A percentile compares a stretch with the other conserved stretches of the same genome.
These are phyloP conservation scores for Cephus sareptanus DNA, from an alignment of 2,888 invertebrate genomes.

Conservation along the genomic window DNA sequence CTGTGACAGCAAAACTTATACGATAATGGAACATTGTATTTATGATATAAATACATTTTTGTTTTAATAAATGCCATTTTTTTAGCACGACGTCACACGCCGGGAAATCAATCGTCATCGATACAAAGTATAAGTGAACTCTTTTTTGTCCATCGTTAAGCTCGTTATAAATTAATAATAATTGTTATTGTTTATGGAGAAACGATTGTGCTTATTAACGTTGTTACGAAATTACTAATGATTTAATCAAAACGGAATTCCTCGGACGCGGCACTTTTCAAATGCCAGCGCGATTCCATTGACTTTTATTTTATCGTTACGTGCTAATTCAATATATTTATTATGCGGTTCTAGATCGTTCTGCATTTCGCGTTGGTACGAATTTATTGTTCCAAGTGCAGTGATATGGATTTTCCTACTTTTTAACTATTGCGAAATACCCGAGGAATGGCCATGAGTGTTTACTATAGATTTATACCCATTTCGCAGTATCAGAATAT, in stretches of 20 bases:
- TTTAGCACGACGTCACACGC: neutral
- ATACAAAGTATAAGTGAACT: neutral
- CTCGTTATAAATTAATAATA: neutral
- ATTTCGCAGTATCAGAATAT: neutral
- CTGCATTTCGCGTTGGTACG: neutral
- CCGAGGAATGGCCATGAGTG: neutral
- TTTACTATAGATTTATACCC: neutral
- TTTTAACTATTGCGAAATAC: neutral
- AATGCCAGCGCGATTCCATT: neutral
- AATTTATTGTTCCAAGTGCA: neutral
- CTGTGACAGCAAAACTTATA: neutral
- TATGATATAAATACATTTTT: neutral
- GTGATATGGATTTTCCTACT: neutral
- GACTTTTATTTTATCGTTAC: neutral
- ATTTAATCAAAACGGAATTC: neutral
- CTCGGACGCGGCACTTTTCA: neutral
- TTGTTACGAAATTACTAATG: neutral
- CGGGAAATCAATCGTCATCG: neutral
- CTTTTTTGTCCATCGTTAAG: neutral
- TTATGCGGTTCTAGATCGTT: neutral
- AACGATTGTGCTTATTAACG: neutral
- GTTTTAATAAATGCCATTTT: neutral
- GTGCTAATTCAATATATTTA: neutral
- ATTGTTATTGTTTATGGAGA: neutral
- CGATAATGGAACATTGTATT: neutral